Evolutionary conservation across 2,888 invertebrate genomes (phyloP), one percentile per base, ranked within the genome.

Genomic region (Rhagonycha fulva): DNA sequence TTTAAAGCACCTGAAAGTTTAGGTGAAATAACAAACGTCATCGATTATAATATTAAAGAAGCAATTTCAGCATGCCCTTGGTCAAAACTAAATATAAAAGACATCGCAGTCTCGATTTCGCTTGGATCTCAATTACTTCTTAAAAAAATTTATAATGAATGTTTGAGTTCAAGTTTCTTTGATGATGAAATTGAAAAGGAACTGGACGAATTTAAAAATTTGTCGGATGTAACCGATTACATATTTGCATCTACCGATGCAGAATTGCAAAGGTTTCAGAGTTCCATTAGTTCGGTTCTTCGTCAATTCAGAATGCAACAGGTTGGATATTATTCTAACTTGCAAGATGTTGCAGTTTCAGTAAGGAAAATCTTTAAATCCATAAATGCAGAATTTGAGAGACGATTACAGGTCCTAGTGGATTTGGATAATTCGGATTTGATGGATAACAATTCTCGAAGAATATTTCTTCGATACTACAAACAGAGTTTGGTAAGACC

Each of bases 221-320:
- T 68, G 61, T 60, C 60, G 61, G 12, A 10, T 9, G 26, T 68
- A 28, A 10, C 26, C 60, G 62, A 68, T 68, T 72, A 72, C 23
- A 62, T 72, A 5, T 72, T 62, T 68, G 68, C 68, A 26, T 72
- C 72, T 9, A 26, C 61, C 5, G n/a, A 61, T 61, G 14, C 28
- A 19, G 12, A 24, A 32, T 28, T 10, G 9, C 63, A 11, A 72
- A 19, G n/a, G 14, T 66, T 4, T 47, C 7, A 2, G 1, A 26
- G 4, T 10, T 67, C 23, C n/a, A 26, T 26, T 7, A 26, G 7
- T 7, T 7, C 23, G 9, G n/a, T 19, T 12, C 23, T 10, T 47
- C 24, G 11, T 32, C 10, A n/a, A 0, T 11, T 32, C 63, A 67
- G 3, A 60, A 9, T 4, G 9, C 10, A 66, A 66, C 4, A n/a